Percentiles rank a stretch among this genome's conserved stretches.
These are phyloP conservation scores for Rattus norvegicus DNA, from an alignment of 2,113 vertebrate species.

Conservation along the genomic window DNA sequence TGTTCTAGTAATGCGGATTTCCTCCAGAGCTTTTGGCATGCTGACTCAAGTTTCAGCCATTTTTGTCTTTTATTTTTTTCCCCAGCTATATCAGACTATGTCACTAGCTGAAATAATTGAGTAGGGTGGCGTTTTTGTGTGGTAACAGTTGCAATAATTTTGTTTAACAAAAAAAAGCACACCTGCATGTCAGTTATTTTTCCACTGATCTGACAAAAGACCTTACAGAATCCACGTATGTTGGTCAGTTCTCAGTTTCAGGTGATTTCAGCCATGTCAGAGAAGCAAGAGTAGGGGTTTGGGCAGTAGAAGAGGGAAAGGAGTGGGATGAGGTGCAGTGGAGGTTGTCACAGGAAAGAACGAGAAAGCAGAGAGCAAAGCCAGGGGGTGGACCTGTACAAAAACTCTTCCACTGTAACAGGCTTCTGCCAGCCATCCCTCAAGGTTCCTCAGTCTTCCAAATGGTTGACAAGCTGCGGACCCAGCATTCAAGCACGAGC, in stretches of 20 bases:
- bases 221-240: too few species aligned
- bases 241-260: background rate
- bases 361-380: background rate
- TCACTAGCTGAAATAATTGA: constrained; percentile 3
- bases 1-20: background rate
- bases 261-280: too few species aligned
- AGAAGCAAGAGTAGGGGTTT: background rate
- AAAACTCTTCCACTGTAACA: too few species aligned
- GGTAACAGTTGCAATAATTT: background rate
- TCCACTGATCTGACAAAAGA: background rate
- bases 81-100: background rate
- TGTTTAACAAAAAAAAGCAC: constrained; percentile 1
- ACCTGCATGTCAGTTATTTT: background rate
- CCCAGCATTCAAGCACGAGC: background rate
- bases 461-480: background rate
- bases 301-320: too few species aligned
- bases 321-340: too few species aligned
- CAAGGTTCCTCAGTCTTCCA: background rate
- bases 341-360: background rate
- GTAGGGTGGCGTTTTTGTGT: background rate
- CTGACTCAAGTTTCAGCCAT: background rate
- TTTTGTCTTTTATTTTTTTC: background rate
- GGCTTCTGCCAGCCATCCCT: background rate
- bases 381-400: background rate
- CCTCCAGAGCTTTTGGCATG: background rate